A percentile compares a stretch with the other conserved stretches of the same genome.
These are phyloP conservation scores for Spilogale gracilis DNA, from an alignment of 2,113 vertebrate species.

Conservation along the genomic window DNA sequence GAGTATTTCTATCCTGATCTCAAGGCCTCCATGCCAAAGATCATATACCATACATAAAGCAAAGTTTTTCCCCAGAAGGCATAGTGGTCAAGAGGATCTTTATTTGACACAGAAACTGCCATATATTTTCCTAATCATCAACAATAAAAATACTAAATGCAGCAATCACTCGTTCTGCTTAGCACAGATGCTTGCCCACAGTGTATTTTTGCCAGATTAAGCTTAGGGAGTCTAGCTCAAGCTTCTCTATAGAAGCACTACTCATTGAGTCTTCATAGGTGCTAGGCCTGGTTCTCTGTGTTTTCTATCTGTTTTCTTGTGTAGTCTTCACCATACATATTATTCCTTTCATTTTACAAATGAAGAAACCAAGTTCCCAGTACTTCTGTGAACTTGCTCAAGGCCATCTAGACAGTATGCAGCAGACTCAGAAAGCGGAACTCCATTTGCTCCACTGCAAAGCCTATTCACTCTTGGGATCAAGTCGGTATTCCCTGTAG, in stretches of 20 bases:
- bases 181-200: conserved; percentile 29
- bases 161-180: conserved; percentile 53
- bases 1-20: conserved; percentile 62
- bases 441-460: not conserved
- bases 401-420: not conserved
- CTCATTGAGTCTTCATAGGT: not conserved
- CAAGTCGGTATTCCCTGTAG: not conserved
- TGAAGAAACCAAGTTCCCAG: not conserved
- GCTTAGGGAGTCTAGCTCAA: not conserved
- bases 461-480: not conserved
- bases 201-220: conserved; percentile 54
- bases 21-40: conserved; percentile 39
- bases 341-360: not conserved
- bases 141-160: conserved; percentile 78
- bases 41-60: not conserved
- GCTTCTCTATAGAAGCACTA: not conserved
- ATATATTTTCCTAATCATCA: conserved; percentile 75
- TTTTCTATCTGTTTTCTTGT: not conserved
- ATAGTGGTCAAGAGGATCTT: conserved; percentile 72
- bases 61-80: conserved; percentile 57
- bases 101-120: conserved; percentile 74
- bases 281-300: not conserved
- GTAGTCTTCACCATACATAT: not conserved
- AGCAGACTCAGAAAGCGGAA: not conserved
- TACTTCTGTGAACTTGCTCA: not conserved